phyloP scores from a whole-genome alignment of 1,140 invertebrate species.

The Orius laevigatus region DNA sequence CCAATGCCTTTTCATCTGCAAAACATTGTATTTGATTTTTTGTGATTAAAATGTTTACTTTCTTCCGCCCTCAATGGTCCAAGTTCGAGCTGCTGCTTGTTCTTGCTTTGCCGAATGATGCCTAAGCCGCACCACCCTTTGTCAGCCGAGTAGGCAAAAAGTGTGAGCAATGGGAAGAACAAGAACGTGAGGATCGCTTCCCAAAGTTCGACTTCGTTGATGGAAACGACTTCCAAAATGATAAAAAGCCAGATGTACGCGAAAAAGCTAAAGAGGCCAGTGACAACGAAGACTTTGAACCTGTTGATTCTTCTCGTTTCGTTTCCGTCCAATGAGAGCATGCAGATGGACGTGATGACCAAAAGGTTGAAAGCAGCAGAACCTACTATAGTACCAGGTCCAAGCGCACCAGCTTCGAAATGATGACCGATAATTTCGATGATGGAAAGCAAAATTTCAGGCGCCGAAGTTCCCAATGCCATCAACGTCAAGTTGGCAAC shows the following conservation, averaged over 20 bases:
- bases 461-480: conserved; percentile 47
- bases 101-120: conserved; percentile 16
- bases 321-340: conserved; percentile 33
- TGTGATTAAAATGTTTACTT: conserved; percentile 12
- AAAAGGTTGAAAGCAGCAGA: conserved; percentile 48
- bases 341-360: conserved; percentile 39
- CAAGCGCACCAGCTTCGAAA: conserved; percentile 36
- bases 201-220: conserved; percentile 40
- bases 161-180: conserved; percentile 38
- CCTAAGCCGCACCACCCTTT: conserved; percentile 26
- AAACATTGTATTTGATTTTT: background rate
- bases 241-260: conserved; percentile 50
- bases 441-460: conserved; percentile 44
- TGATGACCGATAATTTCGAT: conserved; percentile 41
- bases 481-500: conserved; percentile 52
- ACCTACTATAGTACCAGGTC: conserved; percentile 49
- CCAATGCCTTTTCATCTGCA: conserved; percentile 28
- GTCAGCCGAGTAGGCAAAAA: conserved; percentile 37
- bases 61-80: conserved; percentile 23
- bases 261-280: conserved; percentile 37
- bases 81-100: conserved; percentile 31
- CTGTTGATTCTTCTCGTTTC: conserved; percentile 33
- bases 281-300: conserved; percentile 41
- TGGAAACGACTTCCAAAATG: conserved; percentile 32
- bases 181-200: conserved; percentile 42